Conservation (phyloP, 2,797 vertebrate genomes). For the Triplophysa bombifrons region DNA sequence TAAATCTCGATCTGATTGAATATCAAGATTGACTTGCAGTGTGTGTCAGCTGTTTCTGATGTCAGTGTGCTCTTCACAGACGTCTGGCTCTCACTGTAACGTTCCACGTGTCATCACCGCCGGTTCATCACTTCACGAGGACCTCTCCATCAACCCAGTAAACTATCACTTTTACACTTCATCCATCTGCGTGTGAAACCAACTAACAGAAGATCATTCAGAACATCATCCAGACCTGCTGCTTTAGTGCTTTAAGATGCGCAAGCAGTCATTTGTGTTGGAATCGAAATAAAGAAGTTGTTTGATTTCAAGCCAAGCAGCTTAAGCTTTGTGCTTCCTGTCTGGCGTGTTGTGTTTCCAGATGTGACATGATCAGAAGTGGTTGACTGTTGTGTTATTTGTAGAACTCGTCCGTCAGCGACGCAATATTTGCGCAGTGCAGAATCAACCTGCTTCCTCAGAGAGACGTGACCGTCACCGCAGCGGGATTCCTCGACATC, state of each 20-base stretch:
- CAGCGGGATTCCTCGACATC: conserved; percentile 80
- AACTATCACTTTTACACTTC: neutral
- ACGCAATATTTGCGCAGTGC: conserved; percentile 76
- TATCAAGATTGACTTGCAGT: neutral
- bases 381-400: conserved; percentile 34
- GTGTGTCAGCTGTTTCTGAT: neutral
- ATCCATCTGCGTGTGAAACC: neutral
- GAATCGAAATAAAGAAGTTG: neutral
- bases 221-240: neutral
- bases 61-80: conserved; percentile 58
- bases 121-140: conserved; percentile 69
- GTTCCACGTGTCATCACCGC: conserved; percentile 52
- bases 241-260: neutral
- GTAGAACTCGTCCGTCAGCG: conserved; percentile 87
- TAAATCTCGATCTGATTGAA: too few relatives aligned
- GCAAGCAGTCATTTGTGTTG: neutral
- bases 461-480: conserved; percentile 73
- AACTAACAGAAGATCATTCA: neutral
- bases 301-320: neutral
- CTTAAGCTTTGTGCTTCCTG: neutral
- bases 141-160: conserved; percentile 82
- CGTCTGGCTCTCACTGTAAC: conserved; percentile 61
- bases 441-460: conserved; percentile 73
- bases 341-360: conserved; percentile 1
- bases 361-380: neutral